These are phyloP conservation scores for Ophioninae sp. DNA, from an alignment of 2,888 invertebrate genomes.

Conservation along the genomic window DNA sequence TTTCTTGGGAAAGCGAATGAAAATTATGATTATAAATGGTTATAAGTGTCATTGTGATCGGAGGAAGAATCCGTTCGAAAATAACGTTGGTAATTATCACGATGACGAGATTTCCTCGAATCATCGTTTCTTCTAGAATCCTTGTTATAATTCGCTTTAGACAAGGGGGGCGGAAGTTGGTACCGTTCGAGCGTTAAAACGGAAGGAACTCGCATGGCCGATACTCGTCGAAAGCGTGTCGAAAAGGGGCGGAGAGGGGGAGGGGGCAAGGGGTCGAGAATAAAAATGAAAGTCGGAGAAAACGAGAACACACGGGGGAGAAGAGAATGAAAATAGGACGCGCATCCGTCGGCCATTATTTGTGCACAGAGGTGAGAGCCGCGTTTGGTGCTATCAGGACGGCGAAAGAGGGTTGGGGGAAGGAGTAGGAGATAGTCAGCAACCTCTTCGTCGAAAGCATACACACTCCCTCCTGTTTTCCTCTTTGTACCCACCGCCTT, in stretches of 20 bases:
- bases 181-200: slow-evolving; percentile 62
- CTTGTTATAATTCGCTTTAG: too few relatives aligned
- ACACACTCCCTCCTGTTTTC: slow-evolving; percentile 43
- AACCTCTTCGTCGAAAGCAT: slow-evolving; percentile 56
- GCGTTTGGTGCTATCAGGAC: slow-evolving; percentile 20
- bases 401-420: not conserved
- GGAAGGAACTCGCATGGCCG: slow-evolving; percentile 33
- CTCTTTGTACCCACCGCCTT: slow-evolving; percentile 71
- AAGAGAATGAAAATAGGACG: slow-evolving; percentile 69
- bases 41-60: too few relatives aligned
- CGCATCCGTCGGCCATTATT: slow-evolving; percentile 75
- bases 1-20: too few relatives aligned
- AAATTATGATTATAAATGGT: too few relatives aligned
- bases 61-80: too few relatives aligned
- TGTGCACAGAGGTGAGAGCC: slow-evolving; percentile 68
- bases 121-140: slow-evolving; percentile 11
- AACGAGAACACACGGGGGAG: slow-evolving; percentile 45
- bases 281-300: slow-evolving; percentile 34
- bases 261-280: not conserved
- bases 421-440: not conserved
- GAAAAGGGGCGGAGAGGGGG: not conserved
- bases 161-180: slow-evolving; percentile 3
- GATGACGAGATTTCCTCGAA: not conserved
- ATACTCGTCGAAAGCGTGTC: slow-evolving; percentile 30
- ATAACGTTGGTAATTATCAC: too few relatives aligned